These are phyloP conservation scores for Polyergus mexicanus DNA, from an alignment of 1,140 invertebrate species.

Conservation along the genomic window DNA sequence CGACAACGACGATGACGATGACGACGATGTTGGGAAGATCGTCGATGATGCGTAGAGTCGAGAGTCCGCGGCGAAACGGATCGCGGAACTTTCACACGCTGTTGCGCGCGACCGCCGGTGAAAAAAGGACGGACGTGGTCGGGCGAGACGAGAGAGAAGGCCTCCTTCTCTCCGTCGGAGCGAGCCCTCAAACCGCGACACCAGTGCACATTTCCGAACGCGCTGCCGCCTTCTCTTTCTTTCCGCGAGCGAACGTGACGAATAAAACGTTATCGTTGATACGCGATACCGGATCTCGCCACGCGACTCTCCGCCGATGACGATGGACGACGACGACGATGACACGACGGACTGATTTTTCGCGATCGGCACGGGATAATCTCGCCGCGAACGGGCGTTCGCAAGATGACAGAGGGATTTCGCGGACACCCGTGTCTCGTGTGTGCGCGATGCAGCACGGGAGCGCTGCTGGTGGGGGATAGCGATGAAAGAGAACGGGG, in stretches of 20 bases:
- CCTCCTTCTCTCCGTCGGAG: conserved; percentile 53
- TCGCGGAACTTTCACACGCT: conserved; percentile 67
- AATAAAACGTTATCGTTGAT: conserved; percentile 25
- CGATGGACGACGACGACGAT: neutral
- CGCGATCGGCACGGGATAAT: conserved; percentile 41
- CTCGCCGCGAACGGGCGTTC: conserved; percentile 69
- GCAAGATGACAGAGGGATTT: conserved; percentile 75
- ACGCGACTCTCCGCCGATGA: neutral
- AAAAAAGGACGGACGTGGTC: conserved; percentile 63
- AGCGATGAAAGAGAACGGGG: conserved; percentile 65
- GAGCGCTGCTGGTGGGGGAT: conserved; percentile 64
- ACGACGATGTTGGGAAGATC: conserved; percentile 6
- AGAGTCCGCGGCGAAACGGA: conserved; percentile 35
- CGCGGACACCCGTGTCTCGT: conserved; percentile 73
- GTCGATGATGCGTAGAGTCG: conserved; percentile 12
- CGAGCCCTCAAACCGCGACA: conserved; percentile 72
- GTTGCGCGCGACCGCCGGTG: conserved; percentile 72
- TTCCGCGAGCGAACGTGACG: conserved; percentile 33
- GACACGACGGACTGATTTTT: conserved; percentile 16
- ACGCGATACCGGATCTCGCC: conserved; percentile 42
- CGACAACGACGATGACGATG: neutral
- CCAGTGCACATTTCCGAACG: conserved; percentile 73
- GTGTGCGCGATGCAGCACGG: conserved; percentile 79
- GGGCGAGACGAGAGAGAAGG: conserved; percentile 55
- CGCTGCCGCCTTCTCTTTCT: conserved; percentile 57